phyloP scores from a whole-genome alignment of 2,113 vertebrate genomes.

The Microtus oregoni region DNA sequence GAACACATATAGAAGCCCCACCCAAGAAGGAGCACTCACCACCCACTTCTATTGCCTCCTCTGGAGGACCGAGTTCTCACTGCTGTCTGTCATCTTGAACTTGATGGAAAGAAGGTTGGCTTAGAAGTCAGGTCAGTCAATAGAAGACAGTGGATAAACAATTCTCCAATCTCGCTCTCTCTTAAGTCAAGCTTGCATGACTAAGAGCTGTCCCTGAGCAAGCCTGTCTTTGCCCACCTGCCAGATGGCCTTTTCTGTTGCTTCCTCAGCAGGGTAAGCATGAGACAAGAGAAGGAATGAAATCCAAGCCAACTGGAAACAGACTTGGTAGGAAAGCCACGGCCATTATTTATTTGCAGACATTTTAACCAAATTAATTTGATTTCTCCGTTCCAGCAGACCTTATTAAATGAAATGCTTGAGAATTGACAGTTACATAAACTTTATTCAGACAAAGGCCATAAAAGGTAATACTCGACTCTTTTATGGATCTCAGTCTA shows the following conservation, averaged over 20 bases:
- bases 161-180: neutral
- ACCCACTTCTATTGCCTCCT: neutral
- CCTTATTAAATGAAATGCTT: slow-evolving; percentile 20
- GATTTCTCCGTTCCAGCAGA: neutral
- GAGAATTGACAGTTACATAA: neutral
- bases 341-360: neutral
- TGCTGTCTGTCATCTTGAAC: neutral
- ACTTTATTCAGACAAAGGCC: neutral
- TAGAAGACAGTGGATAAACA: neutral
- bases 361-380: neutral
- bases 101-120: neutral
- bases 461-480: neutral
- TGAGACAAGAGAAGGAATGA: neutral
- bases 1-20: neutral
- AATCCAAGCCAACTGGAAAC: neutral
- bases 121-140: neutral
- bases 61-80: neutral
- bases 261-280: neutral
- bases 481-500: neutral
- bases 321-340: neutral
- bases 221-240: neutral
- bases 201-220: neutral
- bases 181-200: neutral
- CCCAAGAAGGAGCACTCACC: neutral
- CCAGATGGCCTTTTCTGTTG: too few relatives aligned